Percentiles rank a stretch among this genome's conserved stretches.
Evolutionary conservation across 1,140 invertebrate species (phyloP).

Genomic region (Xylocopa sonorina): DNA sequence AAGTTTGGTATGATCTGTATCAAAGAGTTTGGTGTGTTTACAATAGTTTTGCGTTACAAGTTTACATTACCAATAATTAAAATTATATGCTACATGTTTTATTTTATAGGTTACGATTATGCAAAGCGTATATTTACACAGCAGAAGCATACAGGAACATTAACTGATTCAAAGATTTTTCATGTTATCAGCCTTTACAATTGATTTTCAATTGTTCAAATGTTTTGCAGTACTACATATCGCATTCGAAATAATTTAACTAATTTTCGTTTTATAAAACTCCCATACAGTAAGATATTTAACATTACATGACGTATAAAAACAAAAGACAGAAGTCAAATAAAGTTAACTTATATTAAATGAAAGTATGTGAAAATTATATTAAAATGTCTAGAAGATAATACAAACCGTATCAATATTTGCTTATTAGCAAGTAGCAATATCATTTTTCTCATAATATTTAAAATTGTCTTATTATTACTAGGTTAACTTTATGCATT

Average conservation of each 20-base stretch:
- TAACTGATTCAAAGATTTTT: neutral
- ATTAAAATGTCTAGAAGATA: neutral
- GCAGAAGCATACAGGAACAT: neutral
- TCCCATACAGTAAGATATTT: constrained; percentile 11
- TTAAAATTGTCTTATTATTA: neutral
- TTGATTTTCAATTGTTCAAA: neutral
- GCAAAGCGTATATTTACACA: neutral
- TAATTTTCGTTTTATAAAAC: neutral
- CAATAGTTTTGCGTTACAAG: neutral
- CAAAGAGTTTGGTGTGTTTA: neutral
- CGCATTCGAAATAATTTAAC: neutral
- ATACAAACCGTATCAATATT: neutral
- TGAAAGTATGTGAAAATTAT: neutral
- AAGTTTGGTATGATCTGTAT: neutral
- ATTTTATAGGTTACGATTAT: constrained; percentile 8
- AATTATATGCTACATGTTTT: neutral
- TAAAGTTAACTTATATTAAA: neutral
- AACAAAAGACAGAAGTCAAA: neutral
- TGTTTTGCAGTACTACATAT: constrained; percentile 21
- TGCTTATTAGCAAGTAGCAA: neutral
- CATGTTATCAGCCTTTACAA: neutral
- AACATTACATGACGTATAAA: constrained; percentile 6
- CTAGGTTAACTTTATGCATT: neutral
- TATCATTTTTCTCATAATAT: too few relatives aligned
- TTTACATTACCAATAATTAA: neutral